A percentile compares a stretch with the other conserved stretches of the same genome.
These are phyloP conservation scores for Lontra canadensis DNA, from an alignment of 2,113 vertebrate genomes.

Conservation along the genomic window DNA sequence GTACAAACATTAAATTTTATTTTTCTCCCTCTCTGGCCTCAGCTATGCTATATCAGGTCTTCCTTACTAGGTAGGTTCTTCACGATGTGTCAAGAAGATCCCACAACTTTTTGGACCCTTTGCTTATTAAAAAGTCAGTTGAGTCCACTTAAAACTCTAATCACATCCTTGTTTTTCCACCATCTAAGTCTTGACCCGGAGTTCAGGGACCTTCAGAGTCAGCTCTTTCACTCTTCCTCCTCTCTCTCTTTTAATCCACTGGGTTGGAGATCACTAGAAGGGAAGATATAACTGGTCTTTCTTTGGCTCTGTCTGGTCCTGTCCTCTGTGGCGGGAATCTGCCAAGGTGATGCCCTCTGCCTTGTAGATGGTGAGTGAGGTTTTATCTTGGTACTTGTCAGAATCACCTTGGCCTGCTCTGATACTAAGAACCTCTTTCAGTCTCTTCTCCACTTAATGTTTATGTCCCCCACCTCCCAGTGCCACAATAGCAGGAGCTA, in stretches of 20 bases:
- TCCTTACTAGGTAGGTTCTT: background rate
- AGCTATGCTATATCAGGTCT: background rate
- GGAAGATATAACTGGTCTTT: background rate
- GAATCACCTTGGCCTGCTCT: background rate
- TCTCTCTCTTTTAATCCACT: background rate
- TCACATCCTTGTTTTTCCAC: background rate
- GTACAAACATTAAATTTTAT: background rate
- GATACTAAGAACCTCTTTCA: background rate
- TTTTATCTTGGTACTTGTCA: constrained; percentile 2
- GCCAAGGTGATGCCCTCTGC: background rate
- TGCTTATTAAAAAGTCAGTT: background rate
- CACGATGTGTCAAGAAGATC: background rate
- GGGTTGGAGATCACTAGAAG: background rate
- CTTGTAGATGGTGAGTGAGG: background rate
- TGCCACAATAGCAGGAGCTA: background rate
- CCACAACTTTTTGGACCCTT: background rate
- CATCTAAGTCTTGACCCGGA: background rate
- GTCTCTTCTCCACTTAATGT: background rate
- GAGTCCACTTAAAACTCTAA: background rate
- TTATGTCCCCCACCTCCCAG: background rate
- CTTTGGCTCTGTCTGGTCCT: background rate
- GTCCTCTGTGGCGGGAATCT: background rate
- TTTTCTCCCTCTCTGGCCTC: background rate
- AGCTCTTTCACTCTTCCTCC: background rate
- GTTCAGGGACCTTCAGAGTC: background rate